A percentile compares a stretch with the other conserved stretches of the same genome.
Evolutionary conservation across 2,888 invertebrate species (phyloP).

Genomic region (Sinopyrophorus schimmeli): DNA sequence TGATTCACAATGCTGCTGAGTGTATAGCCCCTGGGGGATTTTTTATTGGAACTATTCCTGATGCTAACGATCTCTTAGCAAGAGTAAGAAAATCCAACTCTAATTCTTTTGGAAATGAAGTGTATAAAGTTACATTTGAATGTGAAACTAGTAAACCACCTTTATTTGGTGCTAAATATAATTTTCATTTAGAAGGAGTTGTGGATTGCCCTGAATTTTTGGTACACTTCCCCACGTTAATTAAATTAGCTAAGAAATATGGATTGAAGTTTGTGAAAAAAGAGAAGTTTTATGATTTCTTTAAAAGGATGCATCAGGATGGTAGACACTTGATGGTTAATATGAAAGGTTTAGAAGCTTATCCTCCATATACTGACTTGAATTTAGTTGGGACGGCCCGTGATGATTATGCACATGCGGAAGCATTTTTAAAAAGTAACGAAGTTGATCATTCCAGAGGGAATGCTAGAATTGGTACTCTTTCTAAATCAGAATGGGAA

Average conservation of each 20-base stretch:
- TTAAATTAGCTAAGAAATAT: constrained; percentile 71
- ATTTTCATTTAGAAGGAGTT: constrained; percentile 93
- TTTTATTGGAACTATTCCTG: constrained; percentile 96
- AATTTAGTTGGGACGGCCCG: constrained; percentile 63
- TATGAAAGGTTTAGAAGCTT: constrained; percentile 82
- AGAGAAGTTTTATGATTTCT: constrained; percentile 80
- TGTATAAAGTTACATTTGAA: constrained; percentile 74
- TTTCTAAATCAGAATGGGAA: constrained; percentile 92
- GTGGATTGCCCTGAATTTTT: constrained; percentile 99
- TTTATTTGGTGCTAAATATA: constrained; percentile 93
- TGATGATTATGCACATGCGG: constrained; percentile 76
- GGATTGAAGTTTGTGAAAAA: constrained; percentile 70
- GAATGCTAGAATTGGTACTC: constrained; percentile 70
- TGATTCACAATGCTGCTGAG: constrained; percentile 92
- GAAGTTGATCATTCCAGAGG: constrained; percentile 49
- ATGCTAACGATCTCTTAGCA: constrained; percentile 89
- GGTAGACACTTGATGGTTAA: constrained; percentile 67
- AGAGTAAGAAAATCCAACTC: constrained; percentile 63
- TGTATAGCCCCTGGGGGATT: constrained; percentile 87
- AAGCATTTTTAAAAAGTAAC: constrained; percentile 58
- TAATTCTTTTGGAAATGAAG: constrained; percentile 74
- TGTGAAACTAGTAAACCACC: constrained; percentile 72
- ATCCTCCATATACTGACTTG: constrained; percentile 64
- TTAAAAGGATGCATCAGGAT: constrained; percentile 64
- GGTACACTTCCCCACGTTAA: constrained; percentile 87